Evolutionary conservation across 2,113 vertebrate species (phyloP).

Genomic region (Etheostoma spectabile): DNA sequence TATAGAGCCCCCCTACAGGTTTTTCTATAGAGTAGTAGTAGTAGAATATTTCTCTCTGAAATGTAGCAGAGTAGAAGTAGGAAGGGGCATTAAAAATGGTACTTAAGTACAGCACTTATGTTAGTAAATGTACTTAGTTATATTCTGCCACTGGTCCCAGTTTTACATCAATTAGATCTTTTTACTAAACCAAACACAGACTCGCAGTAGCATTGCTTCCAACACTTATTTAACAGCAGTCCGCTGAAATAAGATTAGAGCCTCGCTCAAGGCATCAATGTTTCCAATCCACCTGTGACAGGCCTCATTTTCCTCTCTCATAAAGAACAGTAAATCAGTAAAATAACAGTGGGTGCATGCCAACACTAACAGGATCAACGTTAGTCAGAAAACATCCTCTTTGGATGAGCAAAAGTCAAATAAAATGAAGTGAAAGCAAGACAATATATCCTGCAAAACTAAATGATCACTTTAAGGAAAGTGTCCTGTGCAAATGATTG

Average conservation of each 20-base stretch:
- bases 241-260: conserved; percentile 23
- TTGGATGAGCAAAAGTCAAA: neutral
- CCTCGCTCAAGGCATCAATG: conserved; percentile 2
- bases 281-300: neutral
- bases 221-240: neutral
- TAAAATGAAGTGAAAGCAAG: neutral
- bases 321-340: no score
- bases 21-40: no score
- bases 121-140: no score
- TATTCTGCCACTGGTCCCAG: neutral
- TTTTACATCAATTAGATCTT: conserved; percentile 6
- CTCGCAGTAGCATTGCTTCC: conserved; percentile 15
- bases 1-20: no score
- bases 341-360: neutral
- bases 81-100: no score
- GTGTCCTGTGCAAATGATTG: conserved; percentile 10
- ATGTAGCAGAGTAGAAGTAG: no score
- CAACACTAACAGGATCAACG: neutral
- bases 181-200: conserved; percentile 8
- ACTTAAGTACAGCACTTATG: no score
- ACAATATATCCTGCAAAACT: neutral
- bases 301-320: neutral
- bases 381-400: neutral
- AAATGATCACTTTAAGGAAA: neutral
- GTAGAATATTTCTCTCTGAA: no score